A percentile compares a stretch with the other conserved stretches of the same genome.
Conservation (phyloP, 2,113 vertebrate species). For the Plecotus auritus region DNA sequence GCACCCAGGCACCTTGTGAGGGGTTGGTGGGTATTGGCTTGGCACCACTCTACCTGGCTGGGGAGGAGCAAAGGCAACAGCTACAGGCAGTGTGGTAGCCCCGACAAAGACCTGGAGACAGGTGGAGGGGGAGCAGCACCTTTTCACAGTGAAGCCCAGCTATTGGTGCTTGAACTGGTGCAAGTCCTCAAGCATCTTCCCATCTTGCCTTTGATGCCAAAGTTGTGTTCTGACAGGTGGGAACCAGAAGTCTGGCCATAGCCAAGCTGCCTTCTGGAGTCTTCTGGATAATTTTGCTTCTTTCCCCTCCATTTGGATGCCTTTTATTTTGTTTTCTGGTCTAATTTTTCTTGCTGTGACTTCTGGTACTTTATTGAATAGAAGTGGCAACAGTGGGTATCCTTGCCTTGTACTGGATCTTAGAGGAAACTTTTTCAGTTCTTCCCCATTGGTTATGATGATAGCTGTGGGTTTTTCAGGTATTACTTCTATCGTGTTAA, state of each 20-base stretch:
- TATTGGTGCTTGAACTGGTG: background rate
- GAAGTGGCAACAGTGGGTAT: background rate
- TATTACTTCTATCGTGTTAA: background rate
- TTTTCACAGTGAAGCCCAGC: background rate
- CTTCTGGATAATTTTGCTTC: background rate
- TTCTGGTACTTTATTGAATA: background rate
- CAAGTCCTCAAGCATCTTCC: background rate
- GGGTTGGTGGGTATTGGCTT: background rate
- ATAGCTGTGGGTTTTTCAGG: background rate
- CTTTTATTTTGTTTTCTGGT: background rate
- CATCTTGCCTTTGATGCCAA: background rate
- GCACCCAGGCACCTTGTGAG: accelerated
- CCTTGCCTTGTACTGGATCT: background rate
- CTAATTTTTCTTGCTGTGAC: background rate
- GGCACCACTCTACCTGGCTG: background rate
- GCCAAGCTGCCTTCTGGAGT: background rate
- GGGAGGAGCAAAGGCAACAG: background rate
- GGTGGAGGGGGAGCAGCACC: background rate
- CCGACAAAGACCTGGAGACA: background rate
- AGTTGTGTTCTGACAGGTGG: background rate
- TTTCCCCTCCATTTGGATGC: background rate
- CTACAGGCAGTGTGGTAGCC: background rate
- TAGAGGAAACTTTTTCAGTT: background rate
- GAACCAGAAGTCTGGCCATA: background rate
- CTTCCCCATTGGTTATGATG: background rate